Evolutionary conservation across 2,888 invertebrate genomes (phyloP).

Genomic region (Cloeon dipterum): DNA sequence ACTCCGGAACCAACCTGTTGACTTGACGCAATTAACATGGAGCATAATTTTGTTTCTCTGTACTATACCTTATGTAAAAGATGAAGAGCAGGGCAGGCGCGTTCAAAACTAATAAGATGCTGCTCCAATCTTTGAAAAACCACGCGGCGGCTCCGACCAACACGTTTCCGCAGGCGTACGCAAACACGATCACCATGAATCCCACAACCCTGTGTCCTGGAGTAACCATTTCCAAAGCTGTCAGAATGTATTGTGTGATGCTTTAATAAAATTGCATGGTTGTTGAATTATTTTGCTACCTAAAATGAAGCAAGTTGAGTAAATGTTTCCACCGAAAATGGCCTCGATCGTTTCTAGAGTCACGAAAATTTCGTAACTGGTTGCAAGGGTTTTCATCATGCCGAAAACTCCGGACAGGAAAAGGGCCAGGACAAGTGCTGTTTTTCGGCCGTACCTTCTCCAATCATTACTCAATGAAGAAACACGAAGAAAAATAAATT

Average conservation of each 20-base stretch:
- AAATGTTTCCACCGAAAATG: constrained; percentile 40
- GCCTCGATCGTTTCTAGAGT: constrained; percentile 49
- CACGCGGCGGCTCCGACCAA: constrained; percentile 41
- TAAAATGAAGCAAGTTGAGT: constrained; percentile 45
- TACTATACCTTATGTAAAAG: constrained; percentile 11
- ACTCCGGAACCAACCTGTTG: constrained; percentile 4
- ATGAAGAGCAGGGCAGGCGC: constrained; percentile 13
- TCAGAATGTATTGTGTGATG: no score
- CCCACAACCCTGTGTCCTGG: constrained; percentile 46
- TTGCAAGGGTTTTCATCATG: constrained; percentile 39
- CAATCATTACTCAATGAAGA: no score
- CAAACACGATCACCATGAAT: constrained; percentile 42
- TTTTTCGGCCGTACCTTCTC: constrained; percentile 39
- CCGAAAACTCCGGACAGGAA: constrained; percentile 38
- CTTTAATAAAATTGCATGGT: no score
- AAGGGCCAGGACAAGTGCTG: constrained; percentile 29
- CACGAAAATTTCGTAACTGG: constrained; percentile 42
- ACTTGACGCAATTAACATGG: no score
- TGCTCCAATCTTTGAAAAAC: constrained; percentile 18
- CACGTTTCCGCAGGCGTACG: constrained; percentile 46
- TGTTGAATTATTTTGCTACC: no score
- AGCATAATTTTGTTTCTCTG: no score
- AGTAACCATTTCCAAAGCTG: constrained; percentile 56
- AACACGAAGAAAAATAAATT: no score
- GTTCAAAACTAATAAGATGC: constrained; percentile 12